phyloP scores from a whole-genome alignment of 2,113 vertebrate species.

The Chaetura pelagica region DNA sequence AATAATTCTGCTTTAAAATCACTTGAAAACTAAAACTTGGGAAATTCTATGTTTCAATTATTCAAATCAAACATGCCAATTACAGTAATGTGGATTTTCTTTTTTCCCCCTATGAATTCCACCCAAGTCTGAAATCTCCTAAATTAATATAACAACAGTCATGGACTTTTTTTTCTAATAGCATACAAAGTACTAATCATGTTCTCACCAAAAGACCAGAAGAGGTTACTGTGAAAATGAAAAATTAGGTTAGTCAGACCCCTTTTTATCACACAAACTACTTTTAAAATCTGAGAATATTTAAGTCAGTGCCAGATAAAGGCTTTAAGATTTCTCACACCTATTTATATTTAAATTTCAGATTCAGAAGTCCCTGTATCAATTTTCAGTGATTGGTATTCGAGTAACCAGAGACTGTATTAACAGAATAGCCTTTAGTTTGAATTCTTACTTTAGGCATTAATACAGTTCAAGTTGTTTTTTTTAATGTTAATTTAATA shows the following conservation, averaged over 20 bases:
- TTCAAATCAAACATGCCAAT: neutral
- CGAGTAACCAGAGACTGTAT: neutral
- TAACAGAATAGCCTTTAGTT: neutral
- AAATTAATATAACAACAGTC: neutral
- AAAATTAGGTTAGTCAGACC: neutral
- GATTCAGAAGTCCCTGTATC: neutral
- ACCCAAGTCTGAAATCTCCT: neutral
- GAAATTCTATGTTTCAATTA: neutral
- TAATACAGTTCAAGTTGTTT: neutral
- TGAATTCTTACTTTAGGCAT: neutral
- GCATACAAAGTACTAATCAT: neutral
- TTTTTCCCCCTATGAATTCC: accelerated
- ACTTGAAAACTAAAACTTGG: neutral
- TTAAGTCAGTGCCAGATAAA: neutral
- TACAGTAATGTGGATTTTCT: neutral
- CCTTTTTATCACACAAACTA: neutral
- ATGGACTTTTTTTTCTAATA: neutral
- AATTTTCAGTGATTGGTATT: neutral
- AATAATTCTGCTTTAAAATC: neutral
- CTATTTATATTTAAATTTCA: neutral
- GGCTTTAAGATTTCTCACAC: neutral
- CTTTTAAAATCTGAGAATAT: neutral
- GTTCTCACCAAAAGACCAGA: neutral
- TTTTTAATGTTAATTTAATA: neutral
- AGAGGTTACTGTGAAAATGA: neutral